Evolutionary conservation across 2,113 vertebrate species (phyloP), one percentile per base, ranked within the genome.

Genomic region (Phocoena sinus): DNA sequence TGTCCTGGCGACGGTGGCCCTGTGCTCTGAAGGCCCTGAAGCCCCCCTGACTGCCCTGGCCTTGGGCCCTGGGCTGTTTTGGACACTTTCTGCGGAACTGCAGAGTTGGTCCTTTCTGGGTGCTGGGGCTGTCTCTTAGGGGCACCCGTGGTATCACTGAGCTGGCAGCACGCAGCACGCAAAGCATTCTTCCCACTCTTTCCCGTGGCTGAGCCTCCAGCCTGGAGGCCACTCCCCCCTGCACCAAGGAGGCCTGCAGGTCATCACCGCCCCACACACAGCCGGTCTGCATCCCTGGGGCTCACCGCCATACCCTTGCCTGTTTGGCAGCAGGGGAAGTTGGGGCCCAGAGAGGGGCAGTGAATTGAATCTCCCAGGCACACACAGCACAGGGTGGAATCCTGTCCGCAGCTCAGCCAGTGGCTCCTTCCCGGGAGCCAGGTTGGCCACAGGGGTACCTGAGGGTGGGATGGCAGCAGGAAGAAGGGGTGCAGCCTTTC

Each of bases 1-100:
- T 7, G 25, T 21, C 62, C 47, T 1, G 18, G 31, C 2, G 1
- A 17, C 0, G 0, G 8, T 14, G 17, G 5, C 47, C 53, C 36
- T 58, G 56, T 58, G 56, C 56, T 58, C 56, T 20, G 56, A 58
- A 58, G 28, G 28, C 13, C 28, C 62, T 25, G 11, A 11, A 13
- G 28, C 28, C 62, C 28, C 28, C 62, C 62, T 14, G 62, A 11
- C 11, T 65, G 63, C 60, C 21, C 60, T 62, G 62, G 26, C 28
- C 62, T 31, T 12, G 62, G 11, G 62, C 62, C 31, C 12, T 28
- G 11, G 23, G 23, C 33, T 17, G 38, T 50, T 36, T 1, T 2
- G 2, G 17, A 14, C 1, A 1, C 71, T 60, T 93, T 23, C 25
- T 18, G 60, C 10, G 18, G n/a, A 28, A 9, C 12, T 6, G 12